Conservation (phyloP, 2,113 vertebrate genomes). For the Tympanuchus pallidicinctus region DNA sequence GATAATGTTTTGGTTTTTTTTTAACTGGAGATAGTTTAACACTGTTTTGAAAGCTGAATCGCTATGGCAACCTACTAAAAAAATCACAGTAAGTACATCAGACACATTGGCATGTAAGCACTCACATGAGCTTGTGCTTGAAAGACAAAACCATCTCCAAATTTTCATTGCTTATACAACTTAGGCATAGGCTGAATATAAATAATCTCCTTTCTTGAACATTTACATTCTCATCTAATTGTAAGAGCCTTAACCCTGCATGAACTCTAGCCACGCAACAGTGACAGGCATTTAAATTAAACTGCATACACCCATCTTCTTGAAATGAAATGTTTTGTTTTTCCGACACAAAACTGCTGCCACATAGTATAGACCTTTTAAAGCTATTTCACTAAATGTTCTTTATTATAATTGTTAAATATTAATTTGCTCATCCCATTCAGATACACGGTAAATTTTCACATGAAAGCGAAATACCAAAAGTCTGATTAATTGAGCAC, state of each 20-base stretch:
- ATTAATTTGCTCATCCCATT: neutral
- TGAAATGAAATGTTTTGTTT: neutral
- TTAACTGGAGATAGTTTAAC: neutral
- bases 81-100: neutral
- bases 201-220: neutral
- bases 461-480: neutral
- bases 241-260: neutral
- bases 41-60: neutral
- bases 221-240: neutral
- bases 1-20: neutral
- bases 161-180: neutral
- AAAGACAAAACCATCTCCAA: neutral
- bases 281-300: neutral
- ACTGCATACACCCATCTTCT: neutral
- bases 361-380: neutral
- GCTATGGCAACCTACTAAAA: slow-evolving; percentile 16
- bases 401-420: neutral
- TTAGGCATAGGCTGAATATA: neutral
- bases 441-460: neutral
- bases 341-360: neutral
- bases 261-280: neutral
- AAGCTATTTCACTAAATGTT: neutral
- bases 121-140: neutral
- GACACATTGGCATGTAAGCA: neutral
- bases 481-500: neutral